Percentiles rank a stretch among this genome's conserved stretches.
Conservation (phyloP, 2,888 invertebrate genomes). For the Phorcus lineatus region DNA sequence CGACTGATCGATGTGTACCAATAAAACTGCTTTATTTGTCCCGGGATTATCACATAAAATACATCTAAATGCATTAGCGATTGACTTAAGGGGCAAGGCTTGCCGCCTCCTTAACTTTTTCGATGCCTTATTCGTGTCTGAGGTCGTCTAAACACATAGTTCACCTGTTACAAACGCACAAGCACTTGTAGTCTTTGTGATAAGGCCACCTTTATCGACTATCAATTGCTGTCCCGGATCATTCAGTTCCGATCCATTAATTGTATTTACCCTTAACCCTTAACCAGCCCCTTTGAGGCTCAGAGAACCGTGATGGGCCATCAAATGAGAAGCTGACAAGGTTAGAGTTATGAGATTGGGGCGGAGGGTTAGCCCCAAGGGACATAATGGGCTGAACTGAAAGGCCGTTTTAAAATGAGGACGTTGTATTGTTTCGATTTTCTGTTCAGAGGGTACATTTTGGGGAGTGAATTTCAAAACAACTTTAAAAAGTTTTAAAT, state of each 20-base stretch:
- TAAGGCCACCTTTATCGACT: not conserved
- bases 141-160: not conserved
- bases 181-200: conserved; percentile 1
- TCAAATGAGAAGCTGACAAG: not conserved
- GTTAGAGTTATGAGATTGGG: too few species aligned
- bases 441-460: too few species aligned
- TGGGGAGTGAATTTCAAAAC: too few species aligned
- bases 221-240: conserved; percentile 10
- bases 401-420: too few species aligned
- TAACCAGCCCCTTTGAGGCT: not conserved
- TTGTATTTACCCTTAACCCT: conserved; percentile 11
- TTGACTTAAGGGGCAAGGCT: not conserved
- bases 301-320: not conserved
- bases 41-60: not conserved
- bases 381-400: too few species aligned
- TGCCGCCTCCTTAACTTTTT: not conserved
- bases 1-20: not conserved
- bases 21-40: conserved; percentile 8
- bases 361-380: not conserved
- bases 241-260: conserved; percentile 13
- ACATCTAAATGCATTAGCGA: conserved; percentile 9
- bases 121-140: not conserved
- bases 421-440: too few species aligned
- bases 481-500: too few species aligned
- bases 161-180: not conserved